Evolutionary conservation across 2,797 vertebrate genomes (phyloP), one percentile per base, ranked within the genome.

Genomic region (Acipenser transmontanus): DNA sequence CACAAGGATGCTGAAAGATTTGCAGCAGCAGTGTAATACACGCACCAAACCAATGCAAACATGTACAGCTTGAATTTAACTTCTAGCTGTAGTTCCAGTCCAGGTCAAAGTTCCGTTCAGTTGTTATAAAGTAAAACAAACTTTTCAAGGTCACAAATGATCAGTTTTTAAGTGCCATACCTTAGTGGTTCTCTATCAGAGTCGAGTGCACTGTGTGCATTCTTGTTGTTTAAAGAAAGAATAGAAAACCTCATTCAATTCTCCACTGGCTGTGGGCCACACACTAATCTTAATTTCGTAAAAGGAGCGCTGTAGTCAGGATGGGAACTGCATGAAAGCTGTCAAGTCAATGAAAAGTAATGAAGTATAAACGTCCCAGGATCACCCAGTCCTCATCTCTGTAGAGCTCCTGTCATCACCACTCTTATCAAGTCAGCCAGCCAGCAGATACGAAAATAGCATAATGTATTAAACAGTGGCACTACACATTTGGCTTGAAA

Each of bases 281-380:
- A 47, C 64, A 60, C 59, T 7, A 64, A 34, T 60, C 20, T 49
- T 34, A 8, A 20, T 34, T 62, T 61, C 65, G 52, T 66, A 47
- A 57, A 7, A n/a, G 10, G 13, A 74, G 59, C 65, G 12, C 51
- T 67, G 61, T 8, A 1, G 17, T 66, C 69, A 59, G 49, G 61
- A 75, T 70, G 73, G 68, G 70, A 74, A 66, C 64, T 61, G 57
- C 62, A 67, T 47, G 66, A 61, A 68, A 76, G 65, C 66, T 69
- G 64, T 76, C 76, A 79, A 67, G 63, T 66, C 50, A 75, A 61
- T 68, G 49, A 73, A 70, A 78, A 74, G 66, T 70, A 79, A 77
- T 78, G 65, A 75, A 72, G 52, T 72, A 71, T 69, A 68, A 74
- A 66, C n/a, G 63, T 61, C 7, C 0, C 0, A 71, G 68, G 68